phyloP scores from a whole-genome alignment of 2,113 vertebrate genomes.

The Pogonocichla stellata region DNA sequence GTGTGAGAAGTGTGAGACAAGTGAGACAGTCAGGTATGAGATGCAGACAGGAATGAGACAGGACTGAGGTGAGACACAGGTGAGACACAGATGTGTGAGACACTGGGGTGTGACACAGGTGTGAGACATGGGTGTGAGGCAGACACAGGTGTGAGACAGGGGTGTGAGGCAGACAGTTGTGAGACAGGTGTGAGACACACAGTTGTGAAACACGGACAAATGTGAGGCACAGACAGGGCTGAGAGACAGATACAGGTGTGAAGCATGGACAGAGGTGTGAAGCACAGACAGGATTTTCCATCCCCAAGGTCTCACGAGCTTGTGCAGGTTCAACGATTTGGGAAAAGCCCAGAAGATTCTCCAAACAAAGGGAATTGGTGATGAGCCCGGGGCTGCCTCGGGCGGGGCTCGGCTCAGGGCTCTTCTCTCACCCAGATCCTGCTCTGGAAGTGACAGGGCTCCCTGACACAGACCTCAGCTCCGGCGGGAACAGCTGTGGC shows the following conservation, averaged over 20 bases:
- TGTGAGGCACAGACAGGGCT: too few species aligned
- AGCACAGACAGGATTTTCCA: neutral
- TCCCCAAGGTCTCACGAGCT: fast-evolving
- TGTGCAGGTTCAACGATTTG: neutral
- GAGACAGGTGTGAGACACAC: too few species aligned
- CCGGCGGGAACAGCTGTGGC: neutral
- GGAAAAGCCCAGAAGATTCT: neutral
- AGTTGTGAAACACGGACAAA: too few species aligned
- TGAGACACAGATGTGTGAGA: too few species aligned
- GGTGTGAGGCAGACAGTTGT: too few species aligned
- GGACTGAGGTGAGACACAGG: too few species aligned
- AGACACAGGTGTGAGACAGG: too few species aligned
- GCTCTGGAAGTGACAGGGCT: neutral
- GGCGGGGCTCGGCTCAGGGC: neutral
- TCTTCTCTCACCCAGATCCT: neutral
- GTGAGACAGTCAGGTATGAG: too few species aligned
- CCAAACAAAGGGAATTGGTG: neutral
- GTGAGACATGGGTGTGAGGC: too few species aligned
- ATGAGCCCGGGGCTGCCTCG: fast-evolving
- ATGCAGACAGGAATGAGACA: too few species aligned
- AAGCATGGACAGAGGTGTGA: neutral
- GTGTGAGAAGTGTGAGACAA: too few species aligned
- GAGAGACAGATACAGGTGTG: neutral
- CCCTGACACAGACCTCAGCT: neutral
- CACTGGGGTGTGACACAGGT: too few species aligned